Percentiles rank a stretch among this genome's conserved stretches.
These are phyloP conservation scores for Platichthys flesus DNA, from an alignment of 2,113 vertebrate genomes.

Conservation along the genomic window DNA sequence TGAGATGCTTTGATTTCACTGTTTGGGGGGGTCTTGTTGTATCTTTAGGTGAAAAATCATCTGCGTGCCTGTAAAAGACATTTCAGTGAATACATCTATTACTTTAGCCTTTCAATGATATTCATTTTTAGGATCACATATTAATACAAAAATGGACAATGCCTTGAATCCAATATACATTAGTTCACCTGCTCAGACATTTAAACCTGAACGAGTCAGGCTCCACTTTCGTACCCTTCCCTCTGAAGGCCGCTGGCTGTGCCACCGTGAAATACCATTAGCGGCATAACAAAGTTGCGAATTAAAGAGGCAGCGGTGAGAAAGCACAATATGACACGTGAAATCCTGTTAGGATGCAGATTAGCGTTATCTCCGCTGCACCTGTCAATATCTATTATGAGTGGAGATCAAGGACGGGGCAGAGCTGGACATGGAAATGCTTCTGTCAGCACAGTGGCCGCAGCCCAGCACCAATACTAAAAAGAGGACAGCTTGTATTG, in stretches of 20 bases:
- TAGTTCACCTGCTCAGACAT: constrained; percentile 29
- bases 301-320: constrained; percentile 39
- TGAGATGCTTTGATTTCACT: not conserved
- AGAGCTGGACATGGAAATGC: constrained; percentile 46
- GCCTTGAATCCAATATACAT: no score
- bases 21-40: not conserved
- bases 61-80: not conserved
- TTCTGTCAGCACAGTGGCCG: constrained; percentile 56
- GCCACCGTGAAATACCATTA: constrained; percentile 35
- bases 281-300: constrained; percentile 45
- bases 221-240: constrained; percentile 2
- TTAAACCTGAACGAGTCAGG: constrained; percentile 9
- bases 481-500: constrained; percentile 6
- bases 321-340: constrained; percentile 41
- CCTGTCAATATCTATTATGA: constrained; percentile 64
- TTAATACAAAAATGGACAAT: not conserved
- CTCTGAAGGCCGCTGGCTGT: constrained; percentile 23
- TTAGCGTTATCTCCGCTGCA: constrained; percentile 57
- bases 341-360: constrained; percentile 66
- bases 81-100: not conserved
- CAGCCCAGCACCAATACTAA: constrained; percentile 20
- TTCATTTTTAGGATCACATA: not conserved
- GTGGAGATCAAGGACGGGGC: constrained; percentile 54
- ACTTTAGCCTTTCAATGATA: not conserved
- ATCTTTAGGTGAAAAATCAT: not conserved